Base-by-base conservation (phyloP, 1,140 invertebrate genomes). In the Drosophila saltans region DNA sequence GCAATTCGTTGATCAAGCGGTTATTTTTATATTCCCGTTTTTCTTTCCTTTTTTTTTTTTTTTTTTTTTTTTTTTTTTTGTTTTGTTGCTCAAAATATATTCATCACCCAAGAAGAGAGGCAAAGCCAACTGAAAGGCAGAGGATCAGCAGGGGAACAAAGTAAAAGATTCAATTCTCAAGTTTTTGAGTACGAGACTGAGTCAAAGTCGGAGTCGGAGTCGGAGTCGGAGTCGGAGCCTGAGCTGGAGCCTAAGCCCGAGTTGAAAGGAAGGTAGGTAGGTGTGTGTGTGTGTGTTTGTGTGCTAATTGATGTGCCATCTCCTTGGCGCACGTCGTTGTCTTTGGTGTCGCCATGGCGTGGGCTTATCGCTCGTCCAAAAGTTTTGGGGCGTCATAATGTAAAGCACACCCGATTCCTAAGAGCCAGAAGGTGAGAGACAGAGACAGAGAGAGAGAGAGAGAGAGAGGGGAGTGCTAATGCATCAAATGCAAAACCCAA, bases 281-380 rank as follows among this genome's bases (percentile, higher is more conserved):
- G 84, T 88, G 33, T 36, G 33, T 88, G 89, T 84, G 83, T 88
- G 83, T 88, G 89, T 84, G 16, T 16, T 16, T 16, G 83, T 86
- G 83, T 86, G 83, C 84, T 88, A 88, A 88, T 88, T 88, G 83
- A 88, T 88, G 83, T 88, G 83, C 83, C 83, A 88, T 88, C 80
- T 82, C 83, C 65, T 70, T 69, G 74, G 74, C 74, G 66, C 74
- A 81, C 69, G 79, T 81, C 75, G 56, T 26, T 0, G 11, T 36
- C 56, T 6, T 59, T 30, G 57, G 16, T 33, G 36, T 59, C 57
- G 57, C 36, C 57, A 39, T 59, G 33, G 83, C 83, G 83, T 86
- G 83, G 83, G 83, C 80, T 86, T 86, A 88, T 86, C 83, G 83
- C 80, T 62, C 59, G 57, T 59, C 80, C 83, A 82, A 82, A 78